Base-by-base conservation (phyloP, 1,140 invertebrate species). In the Ruditapes philippinarum region DNA sequence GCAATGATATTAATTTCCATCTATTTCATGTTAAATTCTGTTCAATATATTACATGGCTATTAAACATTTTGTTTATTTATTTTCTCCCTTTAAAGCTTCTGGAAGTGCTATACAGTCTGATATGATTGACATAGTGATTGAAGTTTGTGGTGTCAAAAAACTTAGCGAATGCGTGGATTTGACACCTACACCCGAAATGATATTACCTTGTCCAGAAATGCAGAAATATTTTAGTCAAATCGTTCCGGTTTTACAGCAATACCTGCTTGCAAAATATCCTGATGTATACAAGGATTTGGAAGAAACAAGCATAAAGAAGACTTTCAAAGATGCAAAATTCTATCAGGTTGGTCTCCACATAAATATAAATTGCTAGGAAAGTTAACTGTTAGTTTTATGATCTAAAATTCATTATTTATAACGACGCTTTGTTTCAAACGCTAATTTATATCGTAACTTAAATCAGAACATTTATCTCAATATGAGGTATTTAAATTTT, bases 181-280 rank as follows among this genome's bases (percentile, higher is more conserved):
- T 74, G n/a, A 49, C 90, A 38, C 82, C 87, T 7, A 91, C 93
- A 5, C 92, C 94, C 19, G 87, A 91, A 49, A 85, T 93, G 87
- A 93, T 92, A 42, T 7, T 88, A 54, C 92, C 92, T 0, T 95
- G 93, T 88, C 85, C 88, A 0, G 49, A 90, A n/a, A 76, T 95
- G 7, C 93, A 94, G 91, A 33, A 28, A 11, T 94, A 94, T 68
- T 83, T 95, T 70, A 89, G 91, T 38, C 22, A 89, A 12, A 79
- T 93, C n/a, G 87, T 94, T 7, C 93, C 94, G 5, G 51, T 90
- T 14, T 51, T 95, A 36, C 95, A 95, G 88, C 80, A 51, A 22
- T 94, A 82, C 49, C 78, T 95, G 25, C 92, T 85, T 45, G 89
- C 73, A 9, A 54, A 82, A 14, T 92, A 91, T 85, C 90, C 84